These are phyloP conservation scores for Lycia hirtaria DNA, from an alignment of 2,888 invertebrate genomes.

Conservation along the genomic window DNA sequence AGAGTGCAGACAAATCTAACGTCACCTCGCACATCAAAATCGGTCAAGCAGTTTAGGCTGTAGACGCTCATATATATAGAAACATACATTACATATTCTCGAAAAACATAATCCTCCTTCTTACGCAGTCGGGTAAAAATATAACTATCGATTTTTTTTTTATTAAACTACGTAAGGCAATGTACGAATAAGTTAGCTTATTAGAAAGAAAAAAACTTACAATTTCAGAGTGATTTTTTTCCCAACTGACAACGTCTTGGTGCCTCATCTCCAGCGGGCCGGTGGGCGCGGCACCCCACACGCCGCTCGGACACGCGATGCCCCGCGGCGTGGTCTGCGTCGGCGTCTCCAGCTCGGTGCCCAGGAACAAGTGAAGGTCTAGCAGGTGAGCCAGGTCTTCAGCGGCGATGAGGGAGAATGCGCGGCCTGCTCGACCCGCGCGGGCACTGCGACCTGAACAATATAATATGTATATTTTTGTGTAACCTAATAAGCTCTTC, in stretches of 20 bases:
- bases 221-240: constrained; percentile 90
- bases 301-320: constrained; percentile 82
- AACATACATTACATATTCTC: no score
- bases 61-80: no score
- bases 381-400: constrained; percentile 97
- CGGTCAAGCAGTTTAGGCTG: no score
- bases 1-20: no score
- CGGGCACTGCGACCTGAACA: constrained; percentile 97
- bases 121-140: no score
- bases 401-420: constrained; percentile 94
- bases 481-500: no score
- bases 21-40: no score
- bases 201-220: constrained; percentile 85
- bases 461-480: no score
- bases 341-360: constrained; percentile 86
- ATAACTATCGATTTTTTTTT: no score
- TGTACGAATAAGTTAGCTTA: no score
- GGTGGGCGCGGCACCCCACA: constrained; percentile 93
- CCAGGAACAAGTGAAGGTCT: constrained; percentile 98
- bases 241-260: constrained; percentile 90
- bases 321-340: constrained; percentile 36
- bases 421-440: constrained; percentile 96
- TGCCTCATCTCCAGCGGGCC: constrained; percentile 93
- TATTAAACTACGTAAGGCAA: no score
- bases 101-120: no score